Base-by-base conservation (phyloP, 2,797 vertebrate species). In the Spinibarbus caldwelli region DNA sequence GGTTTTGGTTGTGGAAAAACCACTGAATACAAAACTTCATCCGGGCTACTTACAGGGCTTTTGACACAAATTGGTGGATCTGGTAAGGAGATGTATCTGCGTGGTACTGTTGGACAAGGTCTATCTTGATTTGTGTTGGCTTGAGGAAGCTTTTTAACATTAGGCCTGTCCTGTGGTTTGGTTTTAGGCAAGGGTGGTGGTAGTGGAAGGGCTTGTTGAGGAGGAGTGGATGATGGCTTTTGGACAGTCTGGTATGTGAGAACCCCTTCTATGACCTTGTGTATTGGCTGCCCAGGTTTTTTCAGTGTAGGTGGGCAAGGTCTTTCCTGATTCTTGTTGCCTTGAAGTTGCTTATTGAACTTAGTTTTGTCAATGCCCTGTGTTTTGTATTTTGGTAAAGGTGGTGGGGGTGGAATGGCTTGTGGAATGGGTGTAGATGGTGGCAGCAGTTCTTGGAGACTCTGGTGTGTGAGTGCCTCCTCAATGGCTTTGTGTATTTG, bases 221-320 rank as follows among this genome's bases (percentile, higher is more conserved):
- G 11, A 19, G 45, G 80, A 9, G 34, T 72, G 45, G 71, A 79
- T 31, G 49, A 45, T 36, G 87, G 21, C 17, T 85, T 47, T 66
- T 78, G 17, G 6, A 54, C 6, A 78, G 92, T 93, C 78, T 90
- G 84, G 26, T 89, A 95, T 81, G 94, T 23, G 11, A 45, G 26
- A 64, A 26, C 94, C 0, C 93, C 80, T 0, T 93, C 89, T 73
- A 97, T 92, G 0, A 91, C 81, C 5, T 89, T 87, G 86, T 95
- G 96, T 86, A 98, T 93, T 83, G 96, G 91, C 0, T 29, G 72
- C 2, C 94, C 96, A 0, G 93, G 87, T 0, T 83, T 88, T 59
- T 95, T 95, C 90, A 94, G 1, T 77, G 49, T 1, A 77, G 49
- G 4, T 5, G 34, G 34, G 34, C 31, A 38, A 17, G 73, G 73